These are phyloP conservation scores for Delichon dasypus DNA, from an alignment of 2,797 vertebrate species.

Conservation along the genomic window DNA sequence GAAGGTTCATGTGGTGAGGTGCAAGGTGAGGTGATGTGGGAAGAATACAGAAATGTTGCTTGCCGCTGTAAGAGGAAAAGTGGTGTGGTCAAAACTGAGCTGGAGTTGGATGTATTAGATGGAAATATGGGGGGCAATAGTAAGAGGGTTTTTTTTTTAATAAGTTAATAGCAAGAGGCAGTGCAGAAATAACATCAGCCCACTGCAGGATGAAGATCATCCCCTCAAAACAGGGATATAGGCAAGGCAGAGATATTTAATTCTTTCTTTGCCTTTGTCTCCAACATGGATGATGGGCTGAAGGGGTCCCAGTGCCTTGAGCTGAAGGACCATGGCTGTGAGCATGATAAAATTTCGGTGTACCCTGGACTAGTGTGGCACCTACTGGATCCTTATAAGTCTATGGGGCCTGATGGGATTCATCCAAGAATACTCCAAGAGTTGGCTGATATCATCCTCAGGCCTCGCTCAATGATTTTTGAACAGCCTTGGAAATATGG, in stretches of 20 bases:
- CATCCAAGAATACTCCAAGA: background rate
- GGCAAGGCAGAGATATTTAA: background rate
- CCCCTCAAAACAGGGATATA: background rate
- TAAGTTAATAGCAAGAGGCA: background rate
- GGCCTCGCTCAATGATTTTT: background rate
- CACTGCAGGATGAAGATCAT: background rate
- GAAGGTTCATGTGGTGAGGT: background rate
- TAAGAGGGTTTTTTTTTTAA: background rate
- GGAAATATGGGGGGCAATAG: background rate
- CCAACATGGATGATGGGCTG: background rate
- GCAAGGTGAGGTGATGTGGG: background rate
- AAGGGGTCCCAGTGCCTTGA: background rate
- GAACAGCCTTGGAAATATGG: background rate
- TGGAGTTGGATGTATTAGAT: background rate
- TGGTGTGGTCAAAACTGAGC: background rate
- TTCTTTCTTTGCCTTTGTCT: background rate
- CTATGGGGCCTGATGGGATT: background rate
- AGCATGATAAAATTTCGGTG: background rate
- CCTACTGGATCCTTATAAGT: background rate
- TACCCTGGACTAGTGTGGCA: background rate
- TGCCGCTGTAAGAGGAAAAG: background rate
- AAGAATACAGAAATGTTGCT: background rate
- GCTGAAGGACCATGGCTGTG: background rate
- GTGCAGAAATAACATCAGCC: background rate
- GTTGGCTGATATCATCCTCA: background rate